phyloP scores from a whole-genome alignment of 2,113 vertebrate species.

The Prunella fulvescens region DNA sequence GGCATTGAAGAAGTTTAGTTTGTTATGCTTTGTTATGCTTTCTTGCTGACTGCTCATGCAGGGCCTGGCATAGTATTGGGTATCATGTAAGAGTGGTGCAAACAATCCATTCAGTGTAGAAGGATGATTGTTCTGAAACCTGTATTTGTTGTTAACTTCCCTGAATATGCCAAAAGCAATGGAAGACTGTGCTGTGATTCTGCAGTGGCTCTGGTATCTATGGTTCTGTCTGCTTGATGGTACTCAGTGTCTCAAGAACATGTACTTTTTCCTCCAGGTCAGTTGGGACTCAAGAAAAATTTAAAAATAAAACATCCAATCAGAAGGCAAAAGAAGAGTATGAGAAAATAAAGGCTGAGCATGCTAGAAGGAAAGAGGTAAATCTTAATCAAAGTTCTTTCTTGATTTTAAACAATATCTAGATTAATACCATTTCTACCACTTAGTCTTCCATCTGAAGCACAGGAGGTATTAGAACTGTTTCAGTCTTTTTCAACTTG shows the following conservation, averaged over 20 bases:
- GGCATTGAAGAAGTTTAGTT: background rate
- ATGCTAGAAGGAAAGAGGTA: constrained; percentile 85
- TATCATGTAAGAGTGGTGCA: background rate
- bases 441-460: background rate
- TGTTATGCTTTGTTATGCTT: background rate
- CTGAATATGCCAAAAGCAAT: background rate
- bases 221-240: background rate
- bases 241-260: background rate
- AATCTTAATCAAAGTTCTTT: background rate
- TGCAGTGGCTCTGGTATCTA: background rate
- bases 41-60: fast-evolving
- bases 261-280: constrained; percentile 55
- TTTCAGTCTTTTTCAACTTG: background rate
- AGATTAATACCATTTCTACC: background rate
- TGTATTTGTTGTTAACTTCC: background rate
- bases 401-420: background rate
- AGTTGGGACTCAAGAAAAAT: constrained; percentile 69
- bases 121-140: background rate
- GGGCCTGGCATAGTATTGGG: background rate
- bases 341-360: constrained; percentile 77
- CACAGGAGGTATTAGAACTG: background rate
- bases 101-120: background rate
- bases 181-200: background rate
- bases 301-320: constrained; percentile 83
- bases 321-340: constrained; percentile 91